Evolutionary conservation across 2,113 vertebrate species (phyloP).

Genomic region (Aleadryas rufinucha): DNA sequence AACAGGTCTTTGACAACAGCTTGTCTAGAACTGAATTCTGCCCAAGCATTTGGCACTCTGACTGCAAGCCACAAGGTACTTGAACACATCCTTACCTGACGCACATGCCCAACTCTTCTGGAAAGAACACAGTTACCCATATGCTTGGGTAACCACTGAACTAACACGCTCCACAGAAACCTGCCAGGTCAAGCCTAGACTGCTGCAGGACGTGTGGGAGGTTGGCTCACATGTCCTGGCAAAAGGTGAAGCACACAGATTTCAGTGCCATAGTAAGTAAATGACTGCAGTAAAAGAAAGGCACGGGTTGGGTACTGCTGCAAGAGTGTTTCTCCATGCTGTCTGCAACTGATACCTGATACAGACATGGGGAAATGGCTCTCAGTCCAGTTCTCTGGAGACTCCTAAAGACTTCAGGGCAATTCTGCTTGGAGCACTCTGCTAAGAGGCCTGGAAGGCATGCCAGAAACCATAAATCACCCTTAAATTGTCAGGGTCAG

Average conservation of each 20-base stretch:
- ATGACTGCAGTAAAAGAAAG: background rate
- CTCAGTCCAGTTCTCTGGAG: background rate
- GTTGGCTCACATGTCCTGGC: background rate
- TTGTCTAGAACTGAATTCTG: background rate
- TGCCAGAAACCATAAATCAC: slow-evolving; percentile 42
- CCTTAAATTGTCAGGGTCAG: slow-evolving; percentile 14
- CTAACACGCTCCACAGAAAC: background rate
- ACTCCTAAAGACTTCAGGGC: slow-evolving; percentile 25
- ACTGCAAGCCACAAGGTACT: background rate
- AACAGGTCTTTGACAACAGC: background rate
- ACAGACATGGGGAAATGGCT: background rate
- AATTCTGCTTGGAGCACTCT: background rate
- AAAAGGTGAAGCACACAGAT: background rate
- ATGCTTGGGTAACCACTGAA: background rate
- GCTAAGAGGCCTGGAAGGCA: slow-evolving; percentile 4
- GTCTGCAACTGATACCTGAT: background rate
- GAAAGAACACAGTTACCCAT: background rate
- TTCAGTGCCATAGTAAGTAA: background rate
- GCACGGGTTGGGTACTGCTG: background rate
- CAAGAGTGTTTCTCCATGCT: background rate
- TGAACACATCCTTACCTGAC: background rate
- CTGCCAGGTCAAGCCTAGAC: slow-evolving; percentile 4
- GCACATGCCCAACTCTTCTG: background rate
- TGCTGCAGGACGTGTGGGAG: background rate
- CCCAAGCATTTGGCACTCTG: background rate